These are phyloP conservation scores for Branchipolynoe longqiensis DNA, from an alignment of 2,888 invertebrate species.

Conservation along the genomic window DNA sequence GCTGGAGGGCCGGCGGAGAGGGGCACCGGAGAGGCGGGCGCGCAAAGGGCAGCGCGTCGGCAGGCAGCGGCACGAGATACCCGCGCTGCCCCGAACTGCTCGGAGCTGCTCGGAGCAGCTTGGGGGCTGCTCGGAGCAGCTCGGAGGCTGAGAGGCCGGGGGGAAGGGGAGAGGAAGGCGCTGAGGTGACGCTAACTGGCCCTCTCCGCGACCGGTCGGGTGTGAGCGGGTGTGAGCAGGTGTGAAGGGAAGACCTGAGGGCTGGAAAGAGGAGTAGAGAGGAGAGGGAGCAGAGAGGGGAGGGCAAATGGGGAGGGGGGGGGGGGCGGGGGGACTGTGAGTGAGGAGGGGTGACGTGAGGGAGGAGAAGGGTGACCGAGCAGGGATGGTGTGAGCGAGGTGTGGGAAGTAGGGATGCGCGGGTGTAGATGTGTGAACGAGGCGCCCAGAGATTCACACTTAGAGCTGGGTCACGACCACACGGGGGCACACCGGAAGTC, in stretches of 20 bases:
- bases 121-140: neutral
- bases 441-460: too few species aligned
- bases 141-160: neutral
- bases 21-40: too few species aligned
- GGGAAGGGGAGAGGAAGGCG: neutral
- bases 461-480: too few species aligned
- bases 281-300: neutral
- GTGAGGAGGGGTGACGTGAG: neutral
- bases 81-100: too few species aligned
- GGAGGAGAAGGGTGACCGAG: neutral
- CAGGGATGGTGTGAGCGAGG: neutral
- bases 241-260: neutral
- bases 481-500: too few species aligned
- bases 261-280: neutral
- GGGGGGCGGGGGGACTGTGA: neutral
- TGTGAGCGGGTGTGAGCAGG: neutral
- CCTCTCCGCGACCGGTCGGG: neutral
- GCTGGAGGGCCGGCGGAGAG: too few species aligned
- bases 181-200: constrained; percentile 9
- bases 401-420: too few species aligned
- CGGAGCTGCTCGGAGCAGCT: too few species aligned
- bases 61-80: too few species aligned
- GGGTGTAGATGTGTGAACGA: too few species aligned
- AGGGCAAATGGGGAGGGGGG: neutral
- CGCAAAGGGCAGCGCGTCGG: too few species aligned